Base-by-base conservation (phyloP, 2,113 vertebrate genomes). In the Fregetta grallaria region DNA sequence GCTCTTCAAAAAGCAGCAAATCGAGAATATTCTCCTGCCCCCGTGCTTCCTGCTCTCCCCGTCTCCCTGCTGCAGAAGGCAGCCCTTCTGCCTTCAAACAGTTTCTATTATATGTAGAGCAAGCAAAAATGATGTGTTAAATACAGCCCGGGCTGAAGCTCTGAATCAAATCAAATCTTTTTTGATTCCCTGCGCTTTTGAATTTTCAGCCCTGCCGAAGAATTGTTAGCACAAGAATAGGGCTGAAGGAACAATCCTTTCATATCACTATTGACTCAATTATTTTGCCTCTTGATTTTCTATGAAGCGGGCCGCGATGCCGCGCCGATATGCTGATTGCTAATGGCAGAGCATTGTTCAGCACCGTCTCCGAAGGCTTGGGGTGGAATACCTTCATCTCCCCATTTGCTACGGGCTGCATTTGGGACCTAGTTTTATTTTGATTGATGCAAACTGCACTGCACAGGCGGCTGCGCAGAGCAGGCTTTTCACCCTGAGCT, bases 201-300 rank as follows among this genome's bases (percentile, higher is more conserved):
- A 94, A 93, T 95, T 84, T 86, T 52, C 77, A 71, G 88, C 94
- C 90, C 90, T 75, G 96, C 84, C 8, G 44, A 86, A 96, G 97
- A 81, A 88, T 90, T 83, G 94, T 96, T 96, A 96, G 95, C 94
- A 94, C 86, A 96, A 97, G 96, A 97, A 95, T 90, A n/a, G 91
- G 93, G 91, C 94, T 95, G 96, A 75, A 95, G 95, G 96, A 97
- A 95, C 92, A 95, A 94, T 95, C 95, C 96, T 90, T 87, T 36
- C 68, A n/a, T 38, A 55, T 67, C 86, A 12, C 94, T 78, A 87
- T 96, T 89, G 96, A 97, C 95, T 97, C 96, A 75, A 93, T 96
- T 96, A 96, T 97, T 95, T 95, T 88, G 67, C 96, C 92, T 92
- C 96, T 95, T 97, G 97, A 97, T 97, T 97, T 96, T 88, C 80